Evolutionary conservation across 2,888 invertebrate genomes (phyloP).

Genomic region (Caenorhabditis japonica): DNA sequence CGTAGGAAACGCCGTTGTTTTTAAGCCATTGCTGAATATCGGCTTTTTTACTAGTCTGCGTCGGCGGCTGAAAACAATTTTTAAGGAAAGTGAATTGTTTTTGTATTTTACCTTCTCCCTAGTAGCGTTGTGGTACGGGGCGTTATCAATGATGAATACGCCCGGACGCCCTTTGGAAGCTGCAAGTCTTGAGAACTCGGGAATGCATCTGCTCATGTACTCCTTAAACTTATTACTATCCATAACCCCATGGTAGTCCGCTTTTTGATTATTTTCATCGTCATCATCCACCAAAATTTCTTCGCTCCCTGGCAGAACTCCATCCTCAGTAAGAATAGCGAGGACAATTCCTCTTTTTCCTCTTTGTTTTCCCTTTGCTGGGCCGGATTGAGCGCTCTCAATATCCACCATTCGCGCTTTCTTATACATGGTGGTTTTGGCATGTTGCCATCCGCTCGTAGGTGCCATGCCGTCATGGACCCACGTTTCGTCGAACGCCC

Average conservation of each 20-base stretch:
- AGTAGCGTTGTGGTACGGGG: slow-evolving; percentile 1
- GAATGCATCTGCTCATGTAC: background rate
- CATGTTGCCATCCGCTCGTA: background rate
- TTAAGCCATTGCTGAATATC: no score
- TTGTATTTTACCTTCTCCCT: background rate
- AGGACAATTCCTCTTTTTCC: background rate
- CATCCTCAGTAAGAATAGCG: background rate
- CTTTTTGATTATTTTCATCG: background rate
- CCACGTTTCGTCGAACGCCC: slow-evolving; percentile 5
- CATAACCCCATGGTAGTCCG: slow-evolving; percentile 5
- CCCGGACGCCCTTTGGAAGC: background rate
- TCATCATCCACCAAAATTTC: background rate
- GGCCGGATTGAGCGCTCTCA: background rate
- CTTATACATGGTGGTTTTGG: background rate
- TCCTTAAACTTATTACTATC: background rate
- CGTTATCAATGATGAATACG: background rate
- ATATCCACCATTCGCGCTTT: background rate
- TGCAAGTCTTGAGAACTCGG: background rate
- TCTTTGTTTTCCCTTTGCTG: background rate
- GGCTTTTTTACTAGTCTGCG: background rate
- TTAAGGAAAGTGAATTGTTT: no score
- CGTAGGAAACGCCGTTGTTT: no score
- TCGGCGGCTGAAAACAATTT: background rate
- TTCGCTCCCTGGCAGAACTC: background rate
- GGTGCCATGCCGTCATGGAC: background rate